phyloP scores from a whole-genome alignment of 1,140 invertebrate genomes.

The Condylostylus longicornis region DNA sequence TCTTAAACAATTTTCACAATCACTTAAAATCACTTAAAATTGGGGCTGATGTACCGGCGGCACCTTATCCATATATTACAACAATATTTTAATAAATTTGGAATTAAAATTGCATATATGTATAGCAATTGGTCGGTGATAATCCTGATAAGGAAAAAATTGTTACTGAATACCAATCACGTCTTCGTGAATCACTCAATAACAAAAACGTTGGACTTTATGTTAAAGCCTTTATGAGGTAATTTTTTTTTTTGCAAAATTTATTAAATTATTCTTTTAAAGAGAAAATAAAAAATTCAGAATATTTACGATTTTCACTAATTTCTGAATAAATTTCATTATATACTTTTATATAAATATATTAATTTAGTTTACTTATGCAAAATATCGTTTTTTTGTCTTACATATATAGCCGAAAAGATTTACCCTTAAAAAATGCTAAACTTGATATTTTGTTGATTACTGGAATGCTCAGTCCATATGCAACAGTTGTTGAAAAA shows the following conservation, averaged over 20 bases:
- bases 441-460: constrained; percentile 65
- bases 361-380: too few relatives aligned
- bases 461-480: constrained; percentile 66
- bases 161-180: constrained; percentile 60
- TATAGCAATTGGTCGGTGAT: constrained; percentile 31
- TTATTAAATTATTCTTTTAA: too few relatives aligned
- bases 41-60: too few relatives aligned
- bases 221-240: constrained; percentile 71
- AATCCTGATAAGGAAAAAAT: constrained; percentile 55
- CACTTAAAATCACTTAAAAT: too few relatives aligned
- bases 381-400: constrained; percentile 4
- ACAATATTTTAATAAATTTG: background rate
- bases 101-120: background rate
- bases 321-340: too few relatives aligned
- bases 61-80: too few relatives aligned
- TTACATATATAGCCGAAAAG: constrained; percentile 44
- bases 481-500: constrained; percentile 59
- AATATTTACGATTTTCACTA: too few relatives aligned
- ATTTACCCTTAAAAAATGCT: constrained; percentile 50
- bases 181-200: constrained; percentile 65
- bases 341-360: background rate
- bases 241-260: constrained; percentile 8
- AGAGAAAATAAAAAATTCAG: too few relatives aligned
- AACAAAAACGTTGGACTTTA: constrained; percentile 70
- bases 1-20: too few relatives aligned